Evolutionary conservation across 1,140 invertebrate genomes (phyloP), one percentile per base, ranked within the genome.

Genomic region (Aphaenogaster rudis): DNA sequence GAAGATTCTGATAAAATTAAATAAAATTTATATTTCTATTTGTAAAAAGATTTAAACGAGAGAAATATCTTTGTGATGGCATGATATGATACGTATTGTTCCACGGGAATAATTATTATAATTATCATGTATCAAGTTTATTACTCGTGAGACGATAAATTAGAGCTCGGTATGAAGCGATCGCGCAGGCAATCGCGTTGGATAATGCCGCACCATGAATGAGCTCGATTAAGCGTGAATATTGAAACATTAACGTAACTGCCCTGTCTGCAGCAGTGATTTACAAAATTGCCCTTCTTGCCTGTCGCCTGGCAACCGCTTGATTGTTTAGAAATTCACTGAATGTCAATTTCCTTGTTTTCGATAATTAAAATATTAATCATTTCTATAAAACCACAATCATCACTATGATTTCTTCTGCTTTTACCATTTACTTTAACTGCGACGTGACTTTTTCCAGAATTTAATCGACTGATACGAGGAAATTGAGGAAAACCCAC

Each of bases 211-310:
- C 54, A 45, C 67, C 59, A 59, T 59, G 67, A 90, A 90, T 89
- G 80, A 90, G 88, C 88, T 90, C 79, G 86, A 88, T 85, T 84
- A 90, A 71, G 85, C 61, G 71, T 87, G 90, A 91, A 89, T 90
- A 92, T 92, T 90, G 80, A 90, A 89, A 88, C 79, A 82, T 89
- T 84, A 87, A 90, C 81, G 90, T 86, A 91, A 91, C 88, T 86
- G 78, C 71, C 63, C 77, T 86, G 89, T 91, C 90, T 91, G 86
- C 88, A 57, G 63, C 59, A 67, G 76, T 91, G 59, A 88, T 91
- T 91, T 82, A 90, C 86, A 86, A 81, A 90, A 91, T 91, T 91
- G 88, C 86, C 64, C 88, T 88, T 82, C 86, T 88, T 91, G 36
- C 61, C 71, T 48, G 67, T 80, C 71, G 59, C 85, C 6, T 54